Evolutionary conservation across 2,113 vertebrate species (phyloP).

Genomic region (Anolis carolinensis): DNA sequence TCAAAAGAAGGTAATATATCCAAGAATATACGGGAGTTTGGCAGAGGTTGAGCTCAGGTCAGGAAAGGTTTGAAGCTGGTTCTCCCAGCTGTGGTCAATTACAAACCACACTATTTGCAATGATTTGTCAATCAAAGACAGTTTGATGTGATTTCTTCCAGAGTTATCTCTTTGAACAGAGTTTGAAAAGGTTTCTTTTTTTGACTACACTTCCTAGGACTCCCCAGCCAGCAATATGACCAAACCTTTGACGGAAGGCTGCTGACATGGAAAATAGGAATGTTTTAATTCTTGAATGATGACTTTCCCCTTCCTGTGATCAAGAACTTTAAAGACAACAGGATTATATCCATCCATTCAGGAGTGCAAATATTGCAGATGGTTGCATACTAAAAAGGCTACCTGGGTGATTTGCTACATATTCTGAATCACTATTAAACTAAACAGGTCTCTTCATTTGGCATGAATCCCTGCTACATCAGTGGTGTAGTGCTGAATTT

Average conservation of each 20-base stretch:
- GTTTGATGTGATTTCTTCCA: neutral
- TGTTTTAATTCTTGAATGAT: neutral
- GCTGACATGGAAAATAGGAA: neutral
- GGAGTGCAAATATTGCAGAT: neutral
- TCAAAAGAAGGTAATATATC: no score
- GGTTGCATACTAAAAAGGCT: neutral
- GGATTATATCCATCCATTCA: neutral
- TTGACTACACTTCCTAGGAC: no score
- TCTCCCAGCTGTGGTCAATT: no score
- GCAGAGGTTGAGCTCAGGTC: neutral
- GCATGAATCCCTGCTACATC: no score
- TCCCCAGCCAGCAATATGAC: no score
- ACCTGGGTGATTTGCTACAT: neutral
- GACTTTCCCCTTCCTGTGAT: neutral
- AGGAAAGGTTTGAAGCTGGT: neutral
- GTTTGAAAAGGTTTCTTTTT: neutral
- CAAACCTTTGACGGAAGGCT: neutral
- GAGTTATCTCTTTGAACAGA: neutral
- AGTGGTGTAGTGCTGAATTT: no score
- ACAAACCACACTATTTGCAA: neutral
- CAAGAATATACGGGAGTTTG: neutral
- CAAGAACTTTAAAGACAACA: conserved; percentile 1
- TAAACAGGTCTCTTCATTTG: no score
- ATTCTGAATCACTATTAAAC: no score
- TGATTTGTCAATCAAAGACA: neutral